Base-by-base conservation (phyloP, 2,113 vertebrate species). In the Callocephalon fimbriatum region DNA sequence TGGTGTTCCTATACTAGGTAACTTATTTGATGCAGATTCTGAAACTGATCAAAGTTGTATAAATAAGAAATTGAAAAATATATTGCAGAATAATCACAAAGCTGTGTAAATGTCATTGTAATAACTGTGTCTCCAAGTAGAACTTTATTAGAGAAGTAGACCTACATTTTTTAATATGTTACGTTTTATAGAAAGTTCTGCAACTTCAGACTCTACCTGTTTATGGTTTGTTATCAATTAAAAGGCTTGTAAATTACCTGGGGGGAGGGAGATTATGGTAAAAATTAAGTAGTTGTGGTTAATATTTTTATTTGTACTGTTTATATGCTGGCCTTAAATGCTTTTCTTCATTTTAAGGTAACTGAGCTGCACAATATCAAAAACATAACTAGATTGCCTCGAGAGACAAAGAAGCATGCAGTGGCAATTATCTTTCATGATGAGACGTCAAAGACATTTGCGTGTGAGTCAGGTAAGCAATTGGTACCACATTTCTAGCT, bases 341-440 rank as follows among this genome's bases (percentile, higher is more conserved):
- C 83, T 90, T 96, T 94, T 98, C 88, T 97, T 98, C 96, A 87
- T 96, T 98, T 98, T 90, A 97, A 99, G 99, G 99, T 99, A 98
- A 99, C 99, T 27, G 99, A 99, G 97, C 98, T 99, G 94, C 99
- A 99, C 97, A 99, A 99, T 98, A 99, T 99, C 98, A 99, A 99
- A 99, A 99, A 99, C 97, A 99, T 99, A 97, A 99, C 99, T 93
- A 98, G 99, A 96, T 98, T 99, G 99, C 99, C 99, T 81, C 98
- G 99, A 96, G 99, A 99, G 98, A 99, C 99, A 76, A 99, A 99
- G 98, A 99, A 99, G 97, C 99, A 99, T 71, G 99, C 99, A 3
- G 99, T 99, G 98, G 99, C 99, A 75, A 99, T 99, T 98, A 99
- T 99, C 98, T 99, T 99, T 98, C 99, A 99, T 73, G 99, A 99